Evolutionary conservation across 1,140 invertebrate genomes (phyloP).

Genomic region (Cydia fagiglandana): DNA sequence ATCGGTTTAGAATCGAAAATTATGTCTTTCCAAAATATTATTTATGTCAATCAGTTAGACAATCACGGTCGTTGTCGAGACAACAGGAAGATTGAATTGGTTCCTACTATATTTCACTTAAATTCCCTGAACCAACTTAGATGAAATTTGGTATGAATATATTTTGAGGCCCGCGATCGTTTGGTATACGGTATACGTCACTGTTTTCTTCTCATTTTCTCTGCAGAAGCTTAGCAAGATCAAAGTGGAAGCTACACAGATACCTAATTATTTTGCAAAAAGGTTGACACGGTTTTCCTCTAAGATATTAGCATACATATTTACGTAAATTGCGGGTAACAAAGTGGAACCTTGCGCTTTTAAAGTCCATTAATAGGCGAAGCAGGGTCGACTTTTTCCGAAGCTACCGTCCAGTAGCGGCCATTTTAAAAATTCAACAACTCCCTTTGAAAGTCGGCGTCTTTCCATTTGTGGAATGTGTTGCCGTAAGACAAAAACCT

Average conservation of each 20-base stretch:
- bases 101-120: too few species aligned
- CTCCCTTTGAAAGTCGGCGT: slow-evolving; percentile 59
- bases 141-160: too few species aligned
- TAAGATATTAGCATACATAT: slow-evolving; percentile 39
- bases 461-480: slow-evolving; percentile 68
- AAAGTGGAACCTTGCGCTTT: slow-evolving; percentile 37
- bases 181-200: too few species aligned
- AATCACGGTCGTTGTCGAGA: too few species aligned
- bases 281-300: slow-evolving; percentile 39
- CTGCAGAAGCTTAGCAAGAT: slow-evolving; percentile 25
- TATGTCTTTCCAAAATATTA: too few species aligned
- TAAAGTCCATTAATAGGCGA: slow-evolving; percentile 45
- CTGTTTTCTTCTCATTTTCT: not conserved
- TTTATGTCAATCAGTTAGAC: too few species aligned
- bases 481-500: slow-evolving; percentile 72
- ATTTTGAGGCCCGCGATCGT: too few species aligned
- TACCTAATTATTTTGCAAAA: not conserved
- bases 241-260: not conserved
- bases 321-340: slow-evolving; percentile 35
- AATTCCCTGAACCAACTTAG: too few species aligned
- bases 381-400: slow-evolving; percentile 43
- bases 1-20: too few species aligned
- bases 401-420: slow-evolving; percentile 45
- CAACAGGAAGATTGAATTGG: too few species aligned
- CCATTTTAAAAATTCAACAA: slow-evolving; percentile 65